Percentiles rank a stretch among this genome's conserved stretches.
Conservation (phyloP, 2,888 invertebrate genomes). For the Coelinius sp. region DNA sequence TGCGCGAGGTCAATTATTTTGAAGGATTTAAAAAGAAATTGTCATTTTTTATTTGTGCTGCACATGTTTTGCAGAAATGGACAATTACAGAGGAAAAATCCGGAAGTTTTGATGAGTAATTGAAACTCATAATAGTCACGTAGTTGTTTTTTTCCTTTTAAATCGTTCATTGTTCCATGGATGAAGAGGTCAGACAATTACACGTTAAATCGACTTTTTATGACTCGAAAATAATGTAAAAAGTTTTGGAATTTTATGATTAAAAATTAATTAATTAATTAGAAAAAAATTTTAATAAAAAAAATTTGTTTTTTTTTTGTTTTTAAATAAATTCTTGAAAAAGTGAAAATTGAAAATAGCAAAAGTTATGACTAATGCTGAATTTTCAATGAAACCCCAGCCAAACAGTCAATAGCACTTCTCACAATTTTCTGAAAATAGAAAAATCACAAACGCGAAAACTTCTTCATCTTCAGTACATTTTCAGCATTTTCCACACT, state of each 20-base stretch:
- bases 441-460: neutral
- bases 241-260: too few species aligned
- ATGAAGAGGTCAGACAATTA: neutral
- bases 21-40: too few species aligned
- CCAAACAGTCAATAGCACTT: neutral
- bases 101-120: neutral
- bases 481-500: neutral
- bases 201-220: too few species aligned
- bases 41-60: neutral
- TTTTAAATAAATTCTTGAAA: too few species aligned
- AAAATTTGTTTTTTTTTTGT: too few species aligned
- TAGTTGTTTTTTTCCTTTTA: neutral
- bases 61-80: neutral
- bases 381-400: neutral
- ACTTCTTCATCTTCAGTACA: neutral
- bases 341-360: too few species aligned
- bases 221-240: too few species aligned
- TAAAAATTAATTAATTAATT: too few species aligned
- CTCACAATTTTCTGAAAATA: neutral
- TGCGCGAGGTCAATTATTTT: neutral
- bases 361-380: neutral
- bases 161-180: neutral
- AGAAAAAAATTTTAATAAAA: too few species aligned
- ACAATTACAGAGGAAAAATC: neutral
- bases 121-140: neutral